Evolutionary conservation across 2,888 invertebrate genomes (phyloP), one percentile per base, ranked within the genome.

Genomic region (Encarsia formosa): DNA sequence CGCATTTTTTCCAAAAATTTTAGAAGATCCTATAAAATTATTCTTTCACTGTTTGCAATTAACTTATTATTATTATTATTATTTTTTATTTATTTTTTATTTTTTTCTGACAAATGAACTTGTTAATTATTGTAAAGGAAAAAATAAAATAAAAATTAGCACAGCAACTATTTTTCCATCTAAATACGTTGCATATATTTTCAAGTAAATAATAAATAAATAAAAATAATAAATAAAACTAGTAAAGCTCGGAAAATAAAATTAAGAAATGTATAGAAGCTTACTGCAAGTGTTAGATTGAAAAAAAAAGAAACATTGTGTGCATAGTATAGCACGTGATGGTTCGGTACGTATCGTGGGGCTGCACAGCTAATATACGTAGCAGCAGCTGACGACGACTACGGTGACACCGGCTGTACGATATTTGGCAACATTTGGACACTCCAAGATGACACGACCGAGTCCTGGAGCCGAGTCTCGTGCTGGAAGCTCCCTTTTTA

Each of bases 371-470:
- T 11, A 26, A 26, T 26, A 5, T 11, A 8, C 16, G 9, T 59
- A n/a, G n/a, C n/a, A n/a, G 59, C 69, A 70, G 70, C 70, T 70
- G 70, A 66, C 65, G 66, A 59, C 63, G 56, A 58, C 53, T 32
- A 5, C 13, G 13, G 32, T 13, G 52, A 63, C 67, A 67, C 68
- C 69, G 70, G 70, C 69, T 69, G 69, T 63, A 57, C 61, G 63
- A 65, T 65, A 68, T 66, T 13, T 19, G 40, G 59, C 60, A 60
- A 64, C 66, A 63, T 64, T 68, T 62, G 63, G 62, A 61, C 58
- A 51, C 50, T 15, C 51, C 59, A 64, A 62, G 62, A 63, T 61
- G 60, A 61, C 60, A n/a, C n/a, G n/a, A n/a, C n/a, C n/a, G 62
- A 52, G 45, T 42, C 38, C 16, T 4, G 35, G 18, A 37, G n/a